phyloP scores from a whole-genome alignment of 2,113 vertebrate species.

The Fulmarus glacialis region DNA sequence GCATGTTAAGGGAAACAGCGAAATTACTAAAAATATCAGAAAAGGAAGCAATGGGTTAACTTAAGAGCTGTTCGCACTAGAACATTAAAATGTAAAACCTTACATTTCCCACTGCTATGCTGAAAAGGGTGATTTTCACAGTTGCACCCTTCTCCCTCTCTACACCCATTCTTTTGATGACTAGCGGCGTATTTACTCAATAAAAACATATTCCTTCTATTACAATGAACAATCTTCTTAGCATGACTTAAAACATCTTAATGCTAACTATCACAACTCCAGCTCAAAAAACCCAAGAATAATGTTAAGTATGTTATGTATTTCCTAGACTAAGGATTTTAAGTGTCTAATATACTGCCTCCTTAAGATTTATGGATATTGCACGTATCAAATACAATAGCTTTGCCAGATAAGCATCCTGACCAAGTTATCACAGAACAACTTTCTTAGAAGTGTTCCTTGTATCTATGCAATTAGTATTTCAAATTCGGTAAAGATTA shows the following conservation, averaged over 20 bases:
- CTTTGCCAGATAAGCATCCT: background rate
- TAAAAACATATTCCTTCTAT: background rate
- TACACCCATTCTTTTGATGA: background rate
- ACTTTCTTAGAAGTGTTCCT: background rate
- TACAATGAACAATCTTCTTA: background rate
- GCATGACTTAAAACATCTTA: background rate
- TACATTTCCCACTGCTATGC: background rate
- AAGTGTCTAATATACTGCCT: background rate
- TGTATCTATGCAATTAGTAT: background rate
- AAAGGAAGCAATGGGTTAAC: background rate
- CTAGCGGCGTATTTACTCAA: background rate
- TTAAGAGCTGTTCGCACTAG: background rate
- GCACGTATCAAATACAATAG: background rate
- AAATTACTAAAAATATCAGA: background rate
- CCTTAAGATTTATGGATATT: background rate
- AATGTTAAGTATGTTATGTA: background rate
- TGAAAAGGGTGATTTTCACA: background rate
- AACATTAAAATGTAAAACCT: background rate
- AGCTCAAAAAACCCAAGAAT: background rate
- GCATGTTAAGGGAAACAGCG: background rate
- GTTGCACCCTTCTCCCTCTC: background rate
- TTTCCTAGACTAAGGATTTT: background rate
- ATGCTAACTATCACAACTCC: background rate
- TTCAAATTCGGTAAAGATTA: too few species aligned
- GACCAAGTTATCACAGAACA: background rate